phyloP scores from a whole-genome alignment of 2,113 vertebrate genomes.

The Phoenicopterus ruber region DNA sequence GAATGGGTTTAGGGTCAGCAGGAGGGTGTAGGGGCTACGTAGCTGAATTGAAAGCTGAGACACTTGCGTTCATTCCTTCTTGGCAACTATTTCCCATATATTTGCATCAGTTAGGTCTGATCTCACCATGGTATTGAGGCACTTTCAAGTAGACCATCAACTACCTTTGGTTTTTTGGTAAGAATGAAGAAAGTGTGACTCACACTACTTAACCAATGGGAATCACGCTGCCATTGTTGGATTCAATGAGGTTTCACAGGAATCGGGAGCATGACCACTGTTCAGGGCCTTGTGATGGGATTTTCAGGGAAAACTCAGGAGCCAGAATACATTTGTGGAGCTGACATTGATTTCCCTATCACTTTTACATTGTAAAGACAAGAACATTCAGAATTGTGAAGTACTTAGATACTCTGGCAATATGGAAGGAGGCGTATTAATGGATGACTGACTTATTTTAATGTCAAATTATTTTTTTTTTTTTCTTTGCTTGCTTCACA shows the following conservation, averaged over 20 bases:
- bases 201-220: not conserved
- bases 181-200: not conserved
- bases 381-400: not conserved
- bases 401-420: accelerated
- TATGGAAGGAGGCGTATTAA: accelerated
- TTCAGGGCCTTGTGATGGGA: accelerated
- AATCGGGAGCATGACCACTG: not conserved
- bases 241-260: not conserved
- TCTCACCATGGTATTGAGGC: not conserved
- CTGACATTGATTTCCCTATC: not conserved
- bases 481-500: constrained; percentile 33
- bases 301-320: not conserved
- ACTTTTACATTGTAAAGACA: not conserved
- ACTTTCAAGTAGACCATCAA: not conserved
- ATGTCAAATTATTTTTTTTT: not conserved
- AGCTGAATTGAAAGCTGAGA: not conserved
- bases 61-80: not conserved
- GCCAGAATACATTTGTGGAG: not conserved
- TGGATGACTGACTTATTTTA: not conserved
- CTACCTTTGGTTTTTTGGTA: not conserved
- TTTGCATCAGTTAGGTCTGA: not conserved
- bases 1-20: not conserved
- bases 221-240: accelerated
- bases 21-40: not conserved
- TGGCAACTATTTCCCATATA: not conserved